Base-by-base conservation (phyloP, 1,140 invertebrate species). In the Gryllus bimaculatus region DNA sequence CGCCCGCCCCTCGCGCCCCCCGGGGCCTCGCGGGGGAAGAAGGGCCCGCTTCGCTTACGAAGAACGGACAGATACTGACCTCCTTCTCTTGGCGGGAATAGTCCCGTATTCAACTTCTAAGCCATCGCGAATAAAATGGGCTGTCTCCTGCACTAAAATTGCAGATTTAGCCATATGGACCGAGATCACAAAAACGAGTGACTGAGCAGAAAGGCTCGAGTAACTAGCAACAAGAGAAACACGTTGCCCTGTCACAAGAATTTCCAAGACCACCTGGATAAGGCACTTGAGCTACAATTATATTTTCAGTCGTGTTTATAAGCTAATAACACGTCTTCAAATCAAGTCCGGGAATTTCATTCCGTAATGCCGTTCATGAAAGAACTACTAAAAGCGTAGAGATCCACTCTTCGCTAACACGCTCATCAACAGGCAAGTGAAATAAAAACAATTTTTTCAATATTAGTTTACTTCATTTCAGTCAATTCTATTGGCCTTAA, bases 201-300 rank as follows among this genome's bases (percentile, higher is more conserved):
- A 66, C 54, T 66, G 54, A 66, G 54, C 54, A 66, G 54, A 18
- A 66, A 66, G 54, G 54, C 54, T 66, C 54, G 18, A 66, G 54
- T 66, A 66, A 66, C 54, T 66, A 66, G 54, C 54, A 66, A 66
- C 54, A 66, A 66, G 18, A 66, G 54, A 66, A 66, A 66, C 54
- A 10, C 54, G 54, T 66, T 66, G 54, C 54, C 54, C 54, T 18
- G 54, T 7, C 10, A 66, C 54, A 66, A 10, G 54, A 66, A 10
- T 18, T 10, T 13, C 10, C 54, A 66, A 66, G 18, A 18, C 54
- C 54, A 3, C 54, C 54, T 66, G 54, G 18, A 66, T 66, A 18
- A 10, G 54, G 54, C 7, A 66, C 54, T 18, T 18, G 18, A 13
- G 54, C 18, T 66, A 66, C 10, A 66, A 18, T 39, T 39, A 39